Percentiles rank a stretch among this genome's conserved stretches.
These are phyloP conservation scores for Cecidostiba fungosa DNA, from an alignment of 2,888 invertebrate species.

Conservation along the genomic window DNA sequence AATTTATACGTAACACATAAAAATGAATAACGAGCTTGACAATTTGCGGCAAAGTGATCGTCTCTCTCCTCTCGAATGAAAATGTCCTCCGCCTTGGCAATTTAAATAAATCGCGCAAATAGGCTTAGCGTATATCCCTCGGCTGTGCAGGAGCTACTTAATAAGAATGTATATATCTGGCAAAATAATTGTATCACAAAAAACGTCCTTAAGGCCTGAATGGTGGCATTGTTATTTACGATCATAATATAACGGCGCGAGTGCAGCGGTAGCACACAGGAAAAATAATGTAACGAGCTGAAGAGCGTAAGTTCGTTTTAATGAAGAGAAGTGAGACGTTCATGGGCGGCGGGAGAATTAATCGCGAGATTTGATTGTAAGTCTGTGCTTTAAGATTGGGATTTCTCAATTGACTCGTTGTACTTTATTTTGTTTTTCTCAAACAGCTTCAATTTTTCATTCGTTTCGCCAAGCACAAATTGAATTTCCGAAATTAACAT, in stretches of 20 bases:
- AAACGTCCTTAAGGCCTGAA: conserved; percentile 29
- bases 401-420: background rate
- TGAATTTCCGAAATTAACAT: background rate
- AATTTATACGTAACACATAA: background rate
- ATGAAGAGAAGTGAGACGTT: conserved; percentile 30
- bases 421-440: background rate
- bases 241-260: conserved; percentile 8
- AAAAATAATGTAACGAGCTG: background rate
- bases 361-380: background rate
- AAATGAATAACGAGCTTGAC: background rate
- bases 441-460: background rate
- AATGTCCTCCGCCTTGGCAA: background rate
- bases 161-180: conserved; percentile 33
- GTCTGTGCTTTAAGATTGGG: background rate
- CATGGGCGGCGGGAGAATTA: background rate
- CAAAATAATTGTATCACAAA: conserved; percentile 51
- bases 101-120: conserved; percentile 14
- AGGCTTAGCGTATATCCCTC: conserved; percentile 12
- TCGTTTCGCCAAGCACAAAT: background rate
- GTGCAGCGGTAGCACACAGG: background rate
- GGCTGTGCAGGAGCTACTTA: background rate
- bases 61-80: background rate
- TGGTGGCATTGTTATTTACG: conserved; percentile 43
- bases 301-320: conserved; percentile 8
- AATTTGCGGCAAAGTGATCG: background rate